Evolutionary conservation across 2,113 vertebrate genomes (phyloP).

Genomic region (Stigmatopora nigra): DNA sequence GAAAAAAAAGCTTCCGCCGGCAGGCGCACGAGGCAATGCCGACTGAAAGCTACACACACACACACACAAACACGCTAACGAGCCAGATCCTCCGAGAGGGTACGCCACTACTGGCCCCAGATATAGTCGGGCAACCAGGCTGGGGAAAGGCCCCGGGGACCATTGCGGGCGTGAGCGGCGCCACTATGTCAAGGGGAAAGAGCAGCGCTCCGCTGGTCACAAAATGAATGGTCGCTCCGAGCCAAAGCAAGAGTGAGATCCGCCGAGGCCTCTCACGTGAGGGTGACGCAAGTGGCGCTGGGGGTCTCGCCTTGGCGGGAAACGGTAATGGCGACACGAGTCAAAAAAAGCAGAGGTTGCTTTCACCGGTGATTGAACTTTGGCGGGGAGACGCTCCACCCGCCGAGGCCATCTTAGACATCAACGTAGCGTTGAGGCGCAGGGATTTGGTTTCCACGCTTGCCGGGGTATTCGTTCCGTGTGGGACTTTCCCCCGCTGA

Average conservation of each 20-base stretch:
- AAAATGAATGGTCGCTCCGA: constrained; percentile 72
- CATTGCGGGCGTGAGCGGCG: constrained; percentile 79
- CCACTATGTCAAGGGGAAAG: constrained; percentile 70
- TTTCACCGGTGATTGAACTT: constrained; percentile 71
- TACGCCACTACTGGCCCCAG: constrained; percentile 76
- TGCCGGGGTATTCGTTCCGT: constrained; percentile 86
- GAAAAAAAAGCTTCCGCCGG: constrained; percentile 53
- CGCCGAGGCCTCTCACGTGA: constrained; percentile 81
- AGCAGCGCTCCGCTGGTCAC: constrained; percentile 80
- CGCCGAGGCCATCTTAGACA: constrained; percentile 95
- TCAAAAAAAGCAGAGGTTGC: constrained; percentile 67
- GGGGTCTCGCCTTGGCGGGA: constrained; percentile 74
- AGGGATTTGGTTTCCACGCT: constrained; percentile 80
- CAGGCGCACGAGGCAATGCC: constrained; percentile 58
- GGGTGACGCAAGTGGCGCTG: constrained; percentile 89
- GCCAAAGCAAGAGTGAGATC: constrained; percentile 69
- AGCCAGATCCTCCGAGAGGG: constrained; percentile 78
- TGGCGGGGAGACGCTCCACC: constrained; percentile 96
- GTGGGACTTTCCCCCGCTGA: constrained; percentile 95
- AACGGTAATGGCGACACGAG: constrained; percentile 60
- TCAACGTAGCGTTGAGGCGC: constrained; percentile 98
- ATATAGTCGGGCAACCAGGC: constrained; percentile 71
- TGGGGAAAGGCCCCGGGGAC: constrained; percentile 77
- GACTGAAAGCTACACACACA: constrained; percentile 77
- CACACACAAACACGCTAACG: constrained; percentile 57